phyloP scores from a whole-genome alignment of 2,113 vertebrate genomes.

The Mesitornis unicolor region DNA sequence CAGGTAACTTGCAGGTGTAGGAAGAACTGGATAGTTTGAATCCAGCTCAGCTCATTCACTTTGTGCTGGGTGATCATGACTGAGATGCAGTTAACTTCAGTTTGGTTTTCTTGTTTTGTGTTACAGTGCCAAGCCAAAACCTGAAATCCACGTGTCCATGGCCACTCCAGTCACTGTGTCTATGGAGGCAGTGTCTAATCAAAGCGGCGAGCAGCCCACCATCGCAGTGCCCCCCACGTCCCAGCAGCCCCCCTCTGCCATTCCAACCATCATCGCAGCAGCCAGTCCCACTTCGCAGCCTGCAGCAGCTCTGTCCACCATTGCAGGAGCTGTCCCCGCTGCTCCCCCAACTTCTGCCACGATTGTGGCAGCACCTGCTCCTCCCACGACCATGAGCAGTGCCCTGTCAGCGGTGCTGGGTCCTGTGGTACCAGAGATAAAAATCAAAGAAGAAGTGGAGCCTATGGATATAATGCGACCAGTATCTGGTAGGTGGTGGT shows the following conservation, averaged over 20 bases:
- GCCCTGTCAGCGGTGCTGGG: slow-evolving; percentile 80
- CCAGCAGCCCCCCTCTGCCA: slow-evolving; percentile 88
- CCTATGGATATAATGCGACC: slow-evolving; percentile 84
- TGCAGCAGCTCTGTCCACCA: slow-evolving; percentile 78
- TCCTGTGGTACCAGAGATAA: slow-evolving; percentile 83
- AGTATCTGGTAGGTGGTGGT: slow-evolving; percentile 72
- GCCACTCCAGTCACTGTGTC: slow-evolving; percentile 87
- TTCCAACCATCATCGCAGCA: slow-evolving; percentile 83
- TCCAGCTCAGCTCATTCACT: not conserved
- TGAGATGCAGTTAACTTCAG: not conserved
- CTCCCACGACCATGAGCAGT: slow-evolving; percentile 81
- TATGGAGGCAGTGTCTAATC: slow-evolving; percentile 85
- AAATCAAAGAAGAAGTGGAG: slow-evolving; percentile 92
- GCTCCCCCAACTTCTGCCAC: slow-evolving; percentile 81
- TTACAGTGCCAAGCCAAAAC: slow-evolving; percentile 89
- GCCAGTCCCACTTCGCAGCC: slow-evolving; percentile 88
- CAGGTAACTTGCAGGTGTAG: not conserved
- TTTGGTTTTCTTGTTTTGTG: not conserved
- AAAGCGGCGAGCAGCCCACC: slow-evolving; percentile 83
- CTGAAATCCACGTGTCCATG: slow-evolving; percentile 90
- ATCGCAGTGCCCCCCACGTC: slow-evolving; percentile 74
- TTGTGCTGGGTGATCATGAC: not conserved
- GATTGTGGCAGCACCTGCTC: slow-evolving; percentile 85
- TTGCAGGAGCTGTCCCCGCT: slow-evolving; percentile 81
- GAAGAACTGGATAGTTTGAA: not conserved